Evolutionary conservation across 2,113 vertebrate species (phyloP).

Genomic region (Tor tambroides): DNA sequence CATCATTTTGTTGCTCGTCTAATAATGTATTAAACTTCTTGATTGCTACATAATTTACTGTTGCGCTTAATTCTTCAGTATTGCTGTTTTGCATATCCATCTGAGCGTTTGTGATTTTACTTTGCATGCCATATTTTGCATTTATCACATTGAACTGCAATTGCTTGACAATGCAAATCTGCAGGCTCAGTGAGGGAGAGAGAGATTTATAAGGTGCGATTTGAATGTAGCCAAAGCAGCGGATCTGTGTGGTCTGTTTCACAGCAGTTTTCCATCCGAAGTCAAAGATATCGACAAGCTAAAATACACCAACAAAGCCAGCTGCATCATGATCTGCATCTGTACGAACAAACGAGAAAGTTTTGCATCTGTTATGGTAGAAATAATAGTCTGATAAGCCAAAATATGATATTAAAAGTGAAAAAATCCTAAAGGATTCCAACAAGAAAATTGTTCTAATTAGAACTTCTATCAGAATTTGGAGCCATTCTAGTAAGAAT

Average conservation of each 20-base stretch:
- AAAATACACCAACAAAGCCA: neutral
- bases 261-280: neutral
- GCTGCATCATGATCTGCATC: neutral
- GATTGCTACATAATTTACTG: neutral
- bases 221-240: neutral
- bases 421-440: too few species aligned
- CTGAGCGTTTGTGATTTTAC: neutral
- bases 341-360: neutral
- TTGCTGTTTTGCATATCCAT: neutral
- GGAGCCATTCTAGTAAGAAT: too few species aligned
- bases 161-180: neutral
- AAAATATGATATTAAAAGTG: too few species aligned
- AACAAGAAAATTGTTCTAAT: too few species aligned
- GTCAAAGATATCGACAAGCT: neutral
- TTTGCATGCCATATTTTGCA: neutral
- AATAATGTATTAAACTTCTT: neutral
- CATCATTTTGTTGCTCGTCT: neutral
- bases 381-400: too few species aligned
- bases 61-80: neutral
- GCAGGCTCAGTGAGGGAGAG: neutral
- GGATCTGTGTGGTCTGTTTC: neutral
- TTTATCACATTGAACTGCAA: neutral
- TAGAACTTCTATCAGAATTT: too few species aligned
- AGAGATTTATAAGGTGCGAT: neutral
- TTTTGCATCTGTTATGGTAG: neutral